phyloP scores from a whole-genome alignment of 35 echinoderm and acorn worm genomes.

The Anneissia japonica region DNA sequence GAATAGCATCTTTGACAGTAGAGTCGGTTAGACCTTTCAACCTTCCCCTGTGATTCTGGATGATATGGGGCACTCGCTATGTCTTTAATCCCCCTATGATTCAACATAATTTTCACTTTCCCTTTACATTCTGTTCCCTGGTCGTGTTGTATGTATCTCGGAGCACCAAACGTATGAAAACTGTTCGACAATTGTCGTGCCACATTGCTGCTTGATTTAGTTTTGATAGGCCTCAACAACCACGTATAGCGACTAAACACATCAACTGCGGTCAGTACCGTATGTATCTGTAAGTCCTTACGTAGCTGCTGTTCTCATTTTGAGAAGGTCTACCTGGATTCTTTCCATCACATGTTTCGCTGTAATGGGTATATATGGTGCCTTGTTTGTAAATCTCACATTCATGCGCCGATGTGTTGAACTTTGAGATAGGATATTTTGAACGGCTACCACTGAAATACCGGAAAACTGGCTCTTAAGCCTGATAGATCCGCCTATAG shows the following conservation, averaged over 20 bases:
- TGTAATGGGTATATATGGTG: neutral
- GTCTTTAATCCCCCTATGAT: neutral
- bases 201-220: neutral
- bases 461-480: slow-evolving; percentile 10
- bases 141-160: neutral
- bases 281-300: neutral
- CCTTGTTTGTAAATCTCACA: neutral
- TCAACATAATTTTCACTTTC: slow-evolving; percentile 13
- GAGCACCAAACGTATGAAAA: neutral
- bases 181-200: slow-evolving; percentile 7
- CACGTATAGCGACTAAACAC: neutral
- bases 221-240: neutral
- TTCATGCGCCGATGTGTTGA: neutral
- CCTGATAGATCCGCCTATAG: neutral
- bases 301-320: neutral
- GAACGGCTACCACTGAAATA: slow-evolving; percentile 16
- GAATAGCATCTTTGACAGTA: slow-evolving; percentile 7
- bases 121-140: neutral
- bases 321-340: neutral
- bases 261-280: neutral
- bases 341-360: neutral
- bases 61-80: slow-evolving; percentile 33
- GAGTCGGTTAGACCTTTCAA: slow-evolving; percentile 14
- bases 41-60: slow-evolving; percentile 17
- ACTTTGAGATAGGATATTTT: neutral